phyloP scores from a whole-genome alignment of 2,113 vertebrate genomes.

The Oreochromis aureus region DNA sequence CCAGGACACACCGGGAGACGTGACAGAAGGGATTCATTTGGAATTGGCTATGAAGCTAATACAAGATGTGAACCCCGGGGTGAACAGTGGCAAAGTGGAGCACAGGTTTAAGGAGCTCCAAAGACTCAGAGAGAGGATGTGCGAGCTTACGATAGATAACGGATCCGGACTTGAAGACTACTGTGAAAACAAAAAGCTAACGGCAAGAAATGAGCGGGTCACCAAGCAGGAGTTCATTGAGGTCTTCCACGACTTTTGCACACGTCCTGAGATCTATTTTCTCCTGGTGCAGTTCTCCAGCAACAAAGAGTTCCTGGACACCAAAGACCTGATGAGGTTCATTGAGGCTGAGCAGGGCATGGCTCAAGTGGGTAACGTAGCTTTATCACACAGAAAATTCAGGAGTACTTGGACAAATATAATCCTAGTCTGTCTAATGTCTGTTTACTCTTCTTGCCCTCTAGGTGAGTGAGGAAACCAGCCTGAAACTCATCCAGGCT shows the following conservation, averaged over 20 bases:
- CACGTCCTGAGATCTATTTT: slow-evolving; percentile 95
- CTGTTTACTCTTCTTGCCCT: neutral
- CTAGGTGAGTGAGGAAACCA: slow-evolving; percentile 85
- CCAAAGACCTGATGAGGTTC: slow-evolving; percentile 93
- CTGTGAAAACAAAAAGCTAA: neutral
- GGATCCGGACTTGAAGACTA: slow-evolving; percentile 18
- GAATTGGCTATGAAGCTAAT: slow-evolving; percentile 81
- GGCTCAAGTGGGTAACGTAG: slow-evolving; percentile 76
- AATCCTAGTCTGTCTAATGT: neutral
- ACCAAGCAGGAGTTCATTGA: slow-evolving; percentile 87
- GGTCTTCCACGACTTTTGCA: slow-evolving; percentile 93
- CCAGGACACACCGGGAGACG: slow-evolving; percentile 59
- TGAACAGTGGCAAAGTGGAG: slow-evolving; percentile 85
- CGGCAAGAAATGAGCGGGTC: slow-evolving; percentile 47
- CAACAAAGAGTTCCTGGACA: slow-evolving; percentile 95
- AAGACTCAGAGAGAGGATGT: slow-evolving; percentile 79
- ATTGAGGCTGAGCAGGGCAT: slow-evolving; percentile 94
- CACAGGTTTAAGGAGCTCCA: slow-evolving; percentile 91
- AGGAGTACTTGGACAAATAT: neutral
- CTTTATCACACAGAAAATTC: neutral
- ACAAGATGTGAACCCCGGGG: slow-evolving; percentile 82
- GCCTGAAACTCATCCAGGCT: slow-evolving; percentile 85
- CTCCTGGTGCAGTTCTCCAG: slow-evolving; percentile 95
- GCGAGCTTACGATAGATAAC: slow-evolving; percentile 18
- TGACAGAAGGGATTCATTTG: slow-evolving; percentile 74